Evolutionary conservation across 2,113 vertebrate genomes (phyloP).

Genomic region (Dicaeum eximium): DNA sequence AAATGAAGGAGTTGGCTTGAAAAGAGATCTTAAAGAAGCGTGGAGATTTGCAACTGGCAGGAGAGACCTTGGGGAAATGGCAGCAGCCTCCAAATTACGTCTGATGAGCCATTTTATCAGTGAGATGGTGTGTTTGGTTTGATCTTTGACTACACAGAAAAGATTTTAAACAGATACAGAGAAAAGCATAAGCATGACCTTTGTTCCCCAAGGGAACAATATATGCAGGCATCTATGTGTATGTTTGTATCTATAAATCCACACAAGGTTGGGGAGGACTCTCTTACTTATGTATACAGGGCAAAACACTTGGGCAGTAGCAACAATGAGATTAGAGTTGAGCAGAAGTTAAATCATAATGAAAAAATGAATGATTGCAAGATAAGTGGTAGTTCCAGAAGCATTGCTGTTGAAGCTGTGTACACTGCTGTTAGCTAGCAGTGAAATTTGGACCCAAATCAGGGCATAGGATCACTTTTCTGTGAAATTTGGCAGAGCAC

Average conservation of each 20-base stretch:
- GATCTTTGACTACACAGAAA: background rate
- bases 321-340: background rate
- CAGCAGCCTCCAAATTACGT: background rate
- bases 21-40: background rate
- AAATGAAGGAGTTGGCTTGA: background rate
- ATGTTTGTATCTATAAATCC: background rate
- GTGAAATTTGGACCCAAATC: background rate
- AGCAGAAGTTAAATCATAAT: background rate
- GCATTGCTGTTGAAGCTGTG: background rate
- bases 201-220: background rate
- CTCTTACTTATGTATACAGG: background rate
- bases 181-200: background rate
- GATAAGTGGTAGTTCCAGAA: background rate
- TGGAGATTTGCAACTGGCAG: background rate
- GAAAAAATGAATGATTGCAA: background rate
- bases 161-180: background rate
- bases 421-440: background rate
- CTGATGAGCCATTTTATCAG: background rate
- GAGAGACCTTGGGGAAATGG: background rate
- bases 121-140: background rate
- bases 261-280: accelerated
- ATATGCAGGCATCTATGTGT: accelerated
- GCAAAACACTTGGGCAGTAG: background rate
- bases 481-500: background rate
- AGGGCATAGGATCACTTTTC: background rate